Percentiles rank a stretch among this genome's conserved stretches.
Conservation (phyloP, 2,888 invertebrate genomes). For the Ornithoptera priamus region DNA sequence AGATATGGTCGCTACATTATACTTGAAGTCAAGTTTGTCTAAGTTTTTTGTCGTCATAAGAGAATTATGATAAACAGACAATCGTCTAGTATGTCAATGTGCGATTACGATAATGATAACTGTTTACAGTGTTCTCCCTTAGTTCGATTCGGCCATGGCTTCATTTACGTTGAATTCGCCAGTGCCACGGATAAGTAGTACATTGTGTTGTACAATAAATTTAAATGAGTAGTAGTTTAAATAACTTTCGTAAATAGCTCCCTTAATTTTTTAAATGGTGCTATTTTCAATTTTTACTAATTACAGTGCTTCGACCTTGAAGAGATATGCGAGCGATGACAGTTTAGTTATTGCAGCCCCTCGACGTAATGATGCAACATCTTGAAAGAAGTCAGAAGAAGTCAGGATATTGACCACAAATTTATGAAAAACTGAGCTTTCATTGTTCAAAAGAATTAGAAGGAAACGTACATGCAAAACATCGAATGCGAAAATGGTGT, state of each 20-base stretch:
- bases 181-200: too few species aligned
- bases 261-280: background rate
- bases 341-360: conserved; percentile 69
- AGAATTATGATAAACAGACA: too few species aligned
- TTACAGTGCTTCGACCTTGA: conserved; percentile 62
- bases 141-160: too few species aligned
- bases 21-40: too few species aligned
- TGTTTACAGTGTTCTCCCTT: too few species aligned
- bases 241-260: background rate
- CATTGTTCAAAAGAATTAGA: background rate
- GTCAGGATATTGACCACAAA: background rate
- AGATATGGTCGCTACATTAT: too few species aligned
- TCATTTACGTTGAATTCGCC: too few species aligned
- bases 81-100: too few species aligned
- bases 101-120: too few species aligned
- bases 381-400: conserved; percentile 46
- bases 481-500: too few species aligned
- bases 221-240: background rate
- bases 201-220: too few species aligned
- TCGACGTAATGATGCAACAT: conserved; percentile 50
- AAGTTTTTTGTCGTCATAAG: too few species aligned
- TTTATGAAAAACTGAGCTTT: conserved; percentile 7
- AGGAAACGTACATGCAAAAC: background rate
- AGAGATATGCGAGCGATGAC: conserved; percentile 75
- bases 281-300: conserved; percentile 51